phyloP scores from a whole-genome alignment of 53 echinoderm and acorn worm genomes.

The Mesocentrotus franciscanus region DNA sequence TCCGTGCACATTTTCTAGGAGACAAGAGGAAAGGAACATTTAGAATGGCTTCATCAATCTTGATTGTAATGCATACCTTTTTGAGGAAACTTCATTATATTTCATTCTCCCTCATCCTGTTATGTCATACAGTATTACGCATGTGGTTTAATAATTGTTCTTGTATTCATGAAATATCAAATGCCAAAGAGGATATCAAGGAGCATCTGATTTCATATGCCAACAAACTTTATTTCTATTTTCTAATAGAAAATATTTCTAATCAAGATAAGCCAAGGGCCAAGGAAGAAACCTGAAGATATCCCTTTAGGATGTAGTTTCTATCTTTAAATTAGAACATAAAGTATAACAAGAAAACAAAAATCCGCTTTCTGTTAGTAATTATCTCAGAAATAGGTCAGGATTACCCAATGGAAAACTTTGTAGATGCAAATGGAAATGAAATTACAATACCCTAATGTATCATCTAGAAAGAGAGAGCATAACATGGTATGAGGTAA shows the following conservation, averaged over 20 bases:
- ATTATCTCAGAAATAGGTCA: constrained; percentile 9
- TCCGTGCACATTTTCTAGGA: background rate
- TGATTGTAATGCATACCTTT: background rate
- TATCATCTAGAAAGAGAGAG: background rate
- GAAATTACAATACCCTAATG: constrained; percentile 15
- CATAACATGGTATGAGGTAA: constrained; percentile 1
- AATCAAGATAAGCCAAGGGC: background rate
- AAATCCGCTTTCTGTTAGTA: background rate
- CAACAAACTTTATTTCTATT: too few species aligned
- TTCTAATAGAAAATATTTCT: too few species aligned
- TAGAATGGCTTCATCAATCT: background rate
- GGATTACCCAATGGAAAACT: background rate
- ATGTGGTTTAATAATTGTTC: too few species aligned
- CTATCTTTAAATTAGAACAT: background rate
- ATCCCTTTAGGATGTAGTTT: background rate
- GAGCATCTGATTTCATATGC: too few species aligned
- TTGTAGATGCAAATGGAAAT: background rate
- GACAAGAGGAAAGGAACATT: background rate
- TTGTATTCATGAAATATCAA: too few species aligned
- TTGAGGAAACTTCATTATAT: background rate
- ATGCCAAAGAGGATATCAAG: too few species aligned
- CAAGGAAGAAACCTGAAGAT: background rate
- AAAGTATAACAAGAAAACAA: background rate
- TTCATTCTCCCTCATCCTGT: background rate
- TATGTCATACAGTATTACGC: background rate